Conservation (phyloP, 2,888 invertebrate species). For the Orthonychiurus folsomi region DNA sequence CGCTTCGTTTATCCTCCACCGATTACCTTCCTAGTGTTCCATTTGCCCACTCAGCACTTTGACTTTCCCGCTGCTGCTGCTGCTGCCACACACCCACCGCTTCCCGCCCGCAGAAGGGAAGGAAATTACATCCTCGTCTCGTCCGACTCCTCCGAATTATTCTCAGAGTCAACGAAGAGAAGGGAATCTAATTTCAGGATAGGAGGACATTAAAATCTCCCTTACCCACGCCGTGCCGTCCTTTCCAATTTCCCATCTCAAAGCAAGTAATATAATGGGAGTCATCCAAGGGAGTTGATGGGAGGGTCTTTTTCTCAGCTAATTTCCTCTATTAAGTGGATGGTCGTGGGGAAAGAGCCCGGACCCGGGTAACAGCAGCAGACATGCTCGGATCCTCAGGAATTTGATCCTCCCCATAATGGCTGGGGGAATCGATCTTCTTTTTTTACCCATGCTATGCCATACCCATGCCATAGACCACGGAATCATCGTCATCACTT, state of each 20-base stretch:
- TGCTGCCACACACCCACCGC: no score
- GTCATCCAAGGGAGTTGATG: not conserved
- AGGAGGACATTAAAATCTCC: no score
- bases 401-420: not conserved
- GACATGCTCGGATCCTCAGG: not conserved
- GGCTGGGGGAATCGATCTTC: not conserved
- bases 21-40: not conserved
- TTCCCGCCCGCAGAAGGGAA: no score
- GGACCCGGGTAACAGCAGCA: not conserved
- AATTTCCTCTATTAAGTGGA: not conserved
- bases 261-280: conserved; percentile 1
- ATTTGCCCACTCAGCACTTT: not conserved
- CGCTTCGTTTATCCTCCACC: not conserved
- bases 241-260: no score
- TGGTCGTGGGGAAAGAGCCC: not conserved
- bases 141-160: no score
- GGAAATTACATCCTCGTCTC: no score
- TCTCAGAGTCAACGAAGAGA: no score
- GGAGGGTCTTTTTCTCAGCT: not conserved
- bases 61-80: no score
- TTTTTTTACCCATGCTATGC: not conserved
- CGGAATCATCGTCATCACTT: not conserved
- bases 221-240: no score
- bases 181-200: no score
- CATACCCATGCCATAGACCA: no score